Evolutionary conservation across 2,888 invertebrate genomes (phyloP).

Genomic region (Tineola bisselliella): DNA sequence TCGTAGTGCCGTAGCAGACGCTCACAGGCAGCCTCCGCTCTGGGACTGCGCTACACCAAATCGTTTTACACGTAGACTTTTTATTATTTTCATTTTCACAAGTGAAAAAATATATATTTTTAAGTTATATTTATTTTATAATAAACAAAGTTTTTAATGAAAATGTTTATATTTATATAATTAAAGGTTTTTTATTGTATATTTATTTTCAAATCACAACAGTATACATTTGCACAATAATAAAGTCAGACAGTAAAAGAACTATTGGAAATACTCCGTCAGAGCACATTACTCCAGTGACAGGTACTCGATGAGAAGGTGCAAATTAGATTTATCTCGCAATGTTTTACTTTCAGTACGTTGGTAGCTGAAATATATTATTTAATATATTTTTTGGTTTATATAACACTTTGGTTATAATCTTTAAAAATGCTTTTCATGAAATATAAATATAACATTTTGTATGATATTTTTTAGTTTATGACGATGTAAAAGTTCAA

Average conservation of each 20-base stretch:
- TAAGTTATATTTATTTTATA: neutral
- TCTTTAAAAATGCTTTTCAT: too few relatives aligned
- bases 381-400: neutral
- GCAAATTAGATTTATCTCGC: constrained; percentile 14
- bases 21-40: neutral
- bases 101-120: neutral
- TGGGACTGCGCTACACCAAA: neutral
- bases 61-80: neutral
- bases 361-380: neutral
- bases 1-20: constrained; percentile 12
- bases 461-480: too few relatives aligned
- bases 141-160: neutral
- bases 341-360: neutral
- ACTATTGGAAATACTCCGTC: constrained; percentile 4
- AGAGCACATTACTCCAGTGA: constrained; percentile 1
- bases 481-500: too few relatives aligned
- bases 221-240: neutral
- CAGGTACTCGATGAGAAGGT: neutral
- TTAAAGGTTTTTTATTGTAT: too few relatives aligned
- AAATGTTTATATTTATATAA: too few relatives aligned
- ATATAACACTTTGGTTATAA: too few relatives aligned
- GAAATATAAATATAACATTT: too few relatives aligned
- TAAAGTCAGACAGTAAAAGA: neutral
- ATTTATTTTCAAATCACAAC: neutral
- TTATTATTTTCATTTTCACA: constrained; percentile 4